These are phyloP conservation scores for Tenthredo scrophulariae DNA, from an alignment of 2,888 invertebrate genomes.

Conservation along the genomic window DNA sequence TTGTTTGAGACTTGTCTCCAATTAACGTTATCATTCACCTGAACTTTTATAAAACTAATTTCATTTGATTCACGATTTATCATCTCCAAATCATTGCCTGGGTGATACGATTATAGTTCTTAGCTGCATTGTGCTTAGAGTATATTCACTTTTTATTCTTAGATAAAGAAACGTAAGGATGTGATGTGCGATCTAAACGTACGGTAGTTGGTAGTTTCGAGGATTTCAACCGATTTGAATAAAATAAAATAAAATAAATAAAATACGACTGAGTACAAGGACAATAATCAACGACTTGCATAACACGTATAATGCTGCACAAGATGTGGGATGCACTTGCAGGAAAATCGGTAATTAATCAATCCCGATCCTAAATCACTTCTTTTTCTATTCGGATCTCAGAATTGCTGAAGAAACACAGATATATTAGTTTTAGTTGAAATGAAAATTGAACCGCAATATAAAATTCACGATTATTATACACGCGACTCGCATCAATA, in stretches of 20 bases:
- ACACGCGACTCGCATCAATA: background rate
- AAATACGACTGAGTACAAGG: background rate
- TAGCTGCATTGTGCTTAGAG: background rate
- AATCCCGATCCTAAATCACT: background rate
- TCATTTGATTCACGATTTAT: background rate
- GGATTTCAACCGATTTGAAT: background rate
- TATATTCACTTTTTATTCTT: background rate
- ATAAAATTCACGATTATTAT: background rate
- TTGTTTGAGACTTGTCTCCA: background rate
- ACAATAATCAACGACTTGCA: background rate
- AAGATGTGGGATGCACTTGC: conserved; percentile 43
- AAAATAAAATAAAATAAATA: background rate
- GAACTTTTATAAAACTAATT: background rate
- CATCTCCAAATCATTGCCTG: background rate
- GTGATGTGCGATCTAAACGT: background rate
- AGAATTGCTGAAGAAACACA: too few relatives aligned
- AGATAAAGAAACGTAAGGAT: background rate
- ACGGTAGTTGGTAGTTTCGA: background rate
- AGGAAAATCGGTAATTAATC: conserved; percentile 42
- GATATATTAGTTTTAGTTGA: background rate
- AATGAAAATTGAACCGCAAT: background rate
- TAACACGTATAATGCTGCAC: conserved; percentile 37
- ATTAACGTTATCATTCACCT: background rate
- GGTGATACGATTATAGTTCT: background rate
- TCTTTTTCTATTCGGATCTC: background rate